Evolutionary conservation across 2,113 vertebrate genomes (phyloP).

Genomic region (Corythornis madagascariensis): DNA sequence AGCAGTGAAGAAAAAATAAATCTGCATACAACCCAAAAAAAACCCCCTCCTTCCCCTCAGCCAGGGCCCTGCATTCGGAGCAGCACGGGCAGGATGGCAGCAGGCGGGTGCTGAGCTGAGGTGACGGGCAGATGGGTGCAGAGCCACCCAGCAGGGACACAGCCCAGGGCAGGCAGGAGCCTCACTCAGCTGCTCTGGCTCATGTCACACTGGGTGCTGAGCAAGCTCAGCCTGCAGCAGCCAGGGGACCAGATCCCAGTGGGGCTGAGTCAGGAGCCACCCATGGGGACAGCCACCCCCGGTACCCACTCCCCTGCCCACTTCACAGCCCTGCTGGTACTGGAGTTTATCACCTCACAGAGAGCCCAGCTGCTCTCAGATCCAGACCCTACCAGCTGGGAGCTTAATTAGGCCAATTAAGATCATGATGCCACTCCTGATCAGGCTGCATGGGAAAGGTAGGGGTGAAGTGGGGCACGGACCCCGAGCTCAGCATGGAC

Average conservation of each 20-base stretch:
- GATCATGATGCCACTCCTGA: not conserved
- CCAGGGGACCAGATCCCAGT: fast-evolving
- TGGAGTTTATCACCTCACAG: not conserved
- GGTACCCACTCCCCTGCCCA: not conserved
- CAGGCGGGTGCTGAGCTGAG: not conserved
- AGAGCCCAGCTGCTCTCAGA: not conserved
- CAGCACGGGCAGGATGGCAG: too few relatives aligned
- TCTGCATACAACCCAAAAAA: not conserved
- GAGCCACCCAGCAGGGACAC: not conserved
- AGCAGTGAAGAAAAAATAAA: not conserved
- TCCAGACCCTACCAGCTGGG: not conserved
- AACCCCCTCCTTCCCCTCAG: not conserved
- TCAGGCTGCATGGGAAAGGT: not conserved
- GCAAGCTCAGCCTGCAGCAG: not conserved
- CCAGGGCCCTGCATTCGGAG: not conserved
- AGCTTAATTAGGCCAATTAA: not conserved
- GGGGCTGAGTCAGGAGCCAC: fast-evolving
- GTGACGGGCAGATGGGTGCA: not conserved
- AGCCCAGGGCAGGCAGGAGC: not conserved
- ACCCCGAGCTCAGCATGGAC: fast-evolving
- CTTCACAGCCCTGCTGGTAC: not conserved
- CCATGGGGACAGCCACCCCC: not conserved
- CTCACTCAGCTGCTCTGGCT: not conserved
- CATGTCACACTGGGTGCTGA: fast-evolving
- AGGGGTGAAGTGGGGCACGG: not conserved